phyloP scores from a whole-genome alignment of 2,797 vertebrate species.

The Halcyon badia region DNA sequence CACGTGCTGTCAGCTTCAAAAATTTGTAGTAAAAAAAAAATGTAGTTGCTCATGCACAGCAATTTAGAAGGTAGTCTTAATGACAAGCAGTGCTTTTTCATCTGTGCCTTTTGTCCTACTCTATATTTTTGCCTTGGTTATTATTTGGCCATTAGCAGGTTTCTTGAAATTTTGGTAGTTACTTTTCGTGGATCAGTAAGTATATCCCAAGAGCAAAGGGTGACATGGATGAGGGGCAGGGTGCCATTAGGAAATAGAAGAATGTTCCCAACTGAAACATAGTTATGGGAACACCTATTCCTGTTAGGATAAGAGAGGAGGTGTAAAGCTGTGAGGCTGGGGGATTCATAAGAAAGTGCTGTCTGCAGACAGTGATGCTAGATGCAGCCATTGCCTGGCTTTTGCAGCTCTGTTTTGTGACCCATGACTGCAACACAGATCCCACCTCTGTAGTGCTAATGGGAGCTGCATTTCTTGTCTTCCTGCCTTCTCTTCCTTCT shows the following conservation, averaged over 20 bases:
- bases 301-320: not conserved
- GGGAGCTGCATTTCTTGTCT: not conserved
- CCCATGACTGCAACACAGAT: not conserved
- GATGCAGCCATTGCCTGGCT: not conserved
- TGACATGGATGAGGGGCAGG: not conserved
- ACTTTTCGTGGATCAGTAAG: not conserved
- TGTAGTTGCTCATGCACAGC: not conserved
- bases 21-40: too few relatives aligned
- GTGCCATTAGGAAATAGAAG: not conserved
- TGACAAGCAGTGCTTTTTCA: not conserved
- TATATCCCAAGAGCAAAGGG: not conserved
- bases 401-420: not conserved
- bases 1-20: too few relatives aligned
- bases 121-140: not conserved
- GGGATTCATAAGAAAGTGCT: not conserved
- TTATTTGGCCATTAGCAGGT: not conserved
- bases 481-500: not conserved
- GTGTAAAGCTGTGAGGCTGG: not conserved
- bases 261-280: not conserved
- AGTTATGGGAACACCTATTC: not conserved
- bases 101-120: not conserved
- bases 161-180: not conserved
- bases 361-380: not conserved
- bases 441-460: rapidly evolving
- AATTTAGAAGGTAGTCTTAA: not conserved